phyloP scores from a whole-genome alignment of 2,888 invertebrate species.

The Eilema depressum region DNA sequence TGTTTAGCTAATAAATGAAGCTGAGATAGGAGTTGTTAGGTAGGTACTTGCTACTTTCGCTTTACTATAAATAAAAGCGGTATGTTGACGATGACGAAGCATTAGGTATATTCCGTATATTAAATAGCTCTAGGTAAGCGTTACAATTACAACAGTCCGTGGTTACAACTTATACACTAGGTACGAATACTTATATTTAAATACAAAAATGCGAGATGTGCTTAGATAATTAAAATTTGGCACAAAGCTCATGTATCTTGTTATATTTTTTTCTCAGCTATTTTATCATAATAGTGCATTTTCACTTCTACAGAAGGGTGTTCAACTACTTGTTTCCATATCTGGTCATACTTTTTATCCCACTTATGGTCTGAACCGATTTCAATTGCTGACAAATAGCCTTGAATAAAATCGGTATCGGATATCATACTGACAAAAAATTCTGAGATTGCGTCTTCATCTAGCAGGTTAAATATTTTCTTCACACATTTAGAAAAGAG shows the following conservation, averaged over 20 bases:
- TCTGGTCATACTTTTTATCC: constrained; percentile 31
- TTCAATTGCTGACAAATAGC: constrained; percentile 61
- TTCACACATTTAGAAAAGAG: constrained; percentile 59
- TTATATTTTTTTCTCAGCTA: constrained; percentile 10
- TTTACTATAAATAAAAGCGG: too few relatives aligned
- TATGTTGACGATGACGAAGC: too few relatives aligned
- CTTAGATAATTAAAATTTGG: not conserved
- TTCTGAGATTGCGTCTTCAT: constrained; percentile 26
- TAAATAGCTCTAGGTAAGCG: too few relatives aligned
- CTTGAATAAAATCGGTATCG: constrained; percentile 58
- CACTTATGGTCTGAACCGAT: constrained; percentile 30
- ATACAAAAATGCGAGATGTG: not conserved
- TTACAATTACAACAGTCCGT: too few relatives aligned
- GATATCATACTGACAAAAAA: constrained; percentile 56
- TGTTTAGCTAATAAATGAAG: too few relatives aligned
- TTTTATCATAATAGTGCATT: constrained; percentile 45
- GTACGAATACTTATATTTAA: not conserved
- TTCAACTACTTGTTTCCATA: constrained; percentile 39
- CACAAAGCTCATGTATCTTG: not conserved
- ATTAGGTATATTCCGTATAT: too few relatives aligned
- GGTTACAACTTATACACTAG: too few relatives aligned
- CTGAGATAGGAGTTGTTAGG: too few relatives aligned
- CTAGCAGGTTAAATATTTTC: constrained; percentile 29
- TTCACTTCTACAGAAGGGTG: constrained; percentile 64
- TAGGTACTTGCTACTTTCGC: too few relatives aligned